Percentiles rank a stretch among this genome's conserved stretches.
These are phyloP conservation scores for Limnodromus scolopaceus DNA, from an alignment of 2,797 vertebrate genomes.

Conservation along the genomic window DNA sequence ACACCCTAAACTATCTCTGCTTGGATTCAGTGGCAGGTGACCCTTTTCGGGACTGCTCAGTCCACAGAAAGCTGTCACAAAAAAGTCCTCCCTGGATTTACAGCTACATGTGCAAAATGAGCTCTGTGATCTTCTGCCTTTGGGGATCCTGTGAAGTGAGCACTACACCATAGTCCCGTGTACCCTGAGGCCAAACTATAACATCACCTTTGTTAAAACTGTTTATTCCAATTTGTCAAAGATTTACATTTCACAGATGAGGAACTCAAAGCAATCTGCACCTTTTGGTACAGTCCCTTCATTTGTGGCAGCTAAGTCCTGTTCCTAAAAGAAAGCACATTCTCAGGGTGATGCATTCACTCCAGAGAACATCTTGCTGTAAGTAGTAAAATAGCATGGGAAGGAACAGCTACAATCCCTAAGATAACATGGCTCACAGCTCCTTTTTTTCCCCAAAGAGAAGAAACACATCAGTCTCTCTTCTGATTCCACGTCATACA, in stretches of 20 bases:
- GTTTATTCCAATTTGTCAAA: background rate
- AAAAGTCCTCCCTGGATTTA: background rate
- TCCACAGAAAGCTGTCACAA: background rate
- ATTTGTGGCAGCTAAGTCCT: background rate
- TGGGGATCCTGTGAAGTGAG: background rate
- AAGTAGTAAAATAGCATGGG: background rate
- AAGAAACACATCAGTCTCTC: background rate
- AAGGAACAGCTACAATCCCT: background rate
- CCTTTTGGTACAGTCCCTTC: background rate
- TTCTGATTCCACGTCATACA: background rate
- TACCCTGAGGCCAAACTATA: background rate
- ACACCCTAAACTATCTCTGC: background rate
- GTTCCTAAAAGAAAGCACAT: background rate
- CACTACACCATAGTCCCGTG: fast-evolving
- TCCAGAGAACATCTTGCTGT: background rate
- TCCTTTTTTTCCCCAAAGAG: background rate
- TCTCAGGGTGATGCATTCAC: background rate
- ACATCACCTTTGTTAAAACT: background rate
- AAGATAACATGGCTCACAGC: background rate
- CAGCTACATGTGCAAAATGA: background rate
- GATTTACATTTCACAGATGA: background rate
- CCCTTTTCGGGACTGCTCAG: background rate
- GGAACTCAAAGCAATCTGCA: background rate
- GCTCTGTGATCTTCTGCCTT: background rate
- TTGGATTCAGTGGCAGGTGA: background rate